phyloP scores from a whole-genome alignment of 2,888 invertebrate genomes.

The Chromoteleia sp. region DNA sequence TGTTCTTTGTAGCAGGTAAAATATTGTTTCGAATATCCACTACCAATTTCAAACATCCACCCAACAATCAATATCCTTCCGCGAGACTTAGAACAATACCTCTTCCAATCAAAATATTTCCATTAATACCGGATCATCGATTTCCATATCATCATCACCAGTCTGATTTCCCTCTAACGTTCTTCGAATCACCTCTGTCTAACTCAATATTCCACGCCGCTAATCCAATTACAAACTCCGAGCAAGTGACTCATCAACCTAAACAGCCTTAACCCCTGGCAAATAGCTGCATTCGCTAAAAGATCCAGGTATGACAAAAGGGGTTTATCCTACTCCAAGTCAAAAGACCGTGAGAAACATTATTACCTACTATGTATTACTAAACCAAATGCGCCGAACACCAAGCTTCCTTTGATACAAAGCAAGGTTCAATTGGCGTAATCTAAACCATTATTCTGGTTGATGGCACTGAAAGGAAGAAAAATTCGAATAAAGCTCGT shows the following conservation, averaged over 20 bases:
- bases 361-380: slow-evolving; percentile 2
- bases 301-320: slow-evolving; percentile 15
- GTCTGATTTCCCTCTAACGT: slow-evolving; percentile 19
- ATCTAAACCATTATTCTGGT: slow-evolving; percentile 28
- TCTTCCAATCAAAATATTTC: slow-evolving; percentile 1
- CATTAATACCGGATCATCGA: slow-evolving; percentile 8
- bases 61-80: too few relatives aligned
- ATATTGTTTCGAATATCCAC: too few relatives aligned
- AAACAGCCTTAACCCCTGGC: slow-evolving; percentile 36
- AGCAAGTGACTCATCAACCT: slow-evolving; percentile 46
- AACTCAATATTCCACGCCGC: slow-evolving; percentile 41
- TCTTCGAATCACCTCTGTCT: slow-evolving; percentile 32
- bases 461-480: background rate
- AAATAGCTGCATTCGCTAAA: slow-evolving; percentile 10
- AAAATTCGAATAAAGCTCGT: too few relatives aligned
- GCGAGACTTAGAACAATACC: background rate
- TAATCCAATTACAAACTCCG: slow-evolving; percentile 33
- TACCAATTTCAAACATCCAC: too few relatives aligned
- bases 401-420: slow-evolving; percentile 34
- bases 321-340: slow-evolving; percentile 8
- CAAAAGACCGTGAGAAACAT: slow-evolving; percentile 33
- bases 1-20: too few relatives aligned
- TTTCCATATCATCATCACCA: slow-evolving; percentile 14
- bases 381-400: slow-evolving; percentile 25
- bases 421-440: slow-evolving; percentile 28